These are phyloP conservation scores for Orchestia grillus DNA, from an alignment of 1,140 invertebrate species.

Conservation along the genomic window DNA sequence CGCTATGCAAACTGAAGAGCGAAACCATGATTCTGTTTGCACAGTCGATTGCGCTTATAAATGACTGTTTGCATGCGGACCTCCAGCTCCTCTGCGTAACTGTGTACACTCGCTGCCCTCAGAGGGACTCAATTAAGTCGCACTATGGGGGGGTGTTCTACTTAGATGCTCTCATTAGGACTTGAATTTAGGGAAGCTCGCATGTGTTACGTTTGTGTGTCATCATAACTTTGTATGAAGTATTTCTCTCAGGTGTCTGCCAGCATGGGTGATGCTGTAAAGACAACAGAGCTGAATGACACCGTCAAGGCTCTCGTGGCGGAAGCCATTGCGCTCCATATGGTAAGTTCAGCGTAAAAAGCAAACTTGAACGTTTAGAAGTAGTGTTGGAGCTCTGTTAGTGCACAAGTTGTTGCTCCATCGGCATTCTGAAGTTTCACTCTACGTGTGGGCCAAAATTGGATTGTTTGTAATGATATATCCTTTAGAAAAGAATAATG, in stretches of 20 bases:
- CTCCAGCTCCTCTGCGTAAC: no score
- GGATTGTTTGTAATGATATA: neutral
- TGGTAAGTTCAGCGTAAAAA: neutral
- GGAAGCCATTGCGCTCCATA: constrained; percentile 9
- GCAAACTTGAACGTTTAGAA: neutral
- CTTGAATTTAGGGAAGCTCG: neutral
- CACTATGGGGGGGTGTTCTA: no score
- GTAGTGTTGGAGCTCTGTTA: neutral
- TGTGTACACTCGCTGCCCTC: no score
- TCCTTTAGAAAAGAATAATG: neutral
- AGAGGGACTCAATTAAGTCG: no score
- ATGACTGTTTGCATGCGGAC: no score
- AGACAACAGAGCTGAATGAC: neutral
- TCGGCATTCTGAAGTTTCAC: neutral
- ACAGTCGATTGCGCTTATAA: no score
- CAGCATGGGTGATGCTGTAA: neutral
- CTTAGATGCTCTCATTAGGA: no score
- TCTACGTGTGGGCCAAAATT: neutral
- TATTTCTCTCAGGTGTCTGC: neutral
- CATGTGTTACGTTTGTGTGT: neutral
- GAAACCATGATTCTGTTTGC: no score
- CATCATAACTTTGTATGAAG: neutral
- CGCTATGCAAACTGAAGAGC: no score
- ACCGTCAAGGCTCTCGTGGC: constrained; percentile 32
- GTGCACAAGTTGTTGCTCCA: neutral